phyloP scores from a whole-genome alignment of 2,888 invertebrate species.

The Nephrocerus scutellatus region DNA sequence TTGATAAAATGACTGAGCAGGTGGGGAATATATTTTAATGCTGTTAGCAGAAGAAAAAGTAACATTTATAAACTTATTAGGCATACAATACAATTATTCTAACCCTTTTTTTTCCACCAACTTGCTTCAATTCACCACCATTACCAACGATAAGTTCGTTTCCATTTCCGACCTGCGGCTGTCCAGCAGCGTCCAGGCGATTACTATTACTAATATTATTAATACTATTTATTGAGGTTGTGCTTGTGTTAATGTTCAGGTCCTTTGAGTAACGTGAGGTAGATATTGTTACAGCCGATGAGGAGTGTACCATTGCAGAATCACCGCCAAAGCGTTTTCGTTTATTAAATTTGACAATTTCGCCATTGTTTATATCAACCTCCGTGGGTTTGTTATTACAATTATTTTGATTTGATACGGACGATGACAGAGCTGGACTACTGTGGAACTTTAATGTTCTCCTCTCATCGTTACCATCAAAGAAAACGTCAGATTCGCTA shows the following conservation, averaged over 20 bases:
- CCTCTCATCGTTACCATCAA: slow-evolving; percentile 28
- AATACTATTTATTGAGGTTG: slow-evolving; percentile 25
- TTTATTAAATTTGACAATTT: slow-evolving; percentile 8
- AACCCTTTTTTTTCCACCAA: slow-evolving; percentile 42
- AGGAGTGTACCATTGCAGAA: slow-evolving; percentile 20
- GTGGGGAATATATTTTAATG: no score
- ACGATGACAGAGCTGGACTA: slow-evolving; percentile 34
- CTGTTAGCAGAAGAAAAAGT: no score
- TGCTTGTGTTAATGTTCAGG: slow-evolving; percentile 21
- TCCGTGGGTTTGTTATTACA: slow-evolving; percentile 29
- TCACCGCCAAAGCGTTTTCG: neutral
- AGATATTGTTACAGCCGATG: slow-evolving; percentile 16
- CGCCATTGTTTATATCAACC: slow-evolving; percentile 15
- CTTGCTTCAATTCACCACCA: slow-evolving; percentile 35
- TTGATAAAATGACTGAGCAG: no score
- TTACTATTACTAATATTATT: slow-evolving; percentile 25
- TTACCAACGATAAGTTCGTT: slow-evolving; percentile 19
- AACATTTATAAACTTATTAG: no score
- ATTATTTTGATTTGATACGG: slow-evolving; percentile 37
- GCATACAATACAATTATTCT: slow-evolving; percentile 22
- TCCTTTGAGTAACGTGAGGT: slow-evolving; percentile 17
- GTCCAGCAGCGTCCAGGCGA: slow-evolving; percentile 26
- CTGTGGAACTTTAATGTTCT: slow-evolving; percentile 30
- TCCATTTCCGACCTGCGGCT: slow-evolving; percentile 27
- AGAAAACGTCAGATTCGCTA: slow-evolving; percentile 32